Evolutionary conservation across 2,797 vertebrate species (phyloP), one percentile per base, ranked within the genome.

Genomic region (Tapirus indicus): DNA sequence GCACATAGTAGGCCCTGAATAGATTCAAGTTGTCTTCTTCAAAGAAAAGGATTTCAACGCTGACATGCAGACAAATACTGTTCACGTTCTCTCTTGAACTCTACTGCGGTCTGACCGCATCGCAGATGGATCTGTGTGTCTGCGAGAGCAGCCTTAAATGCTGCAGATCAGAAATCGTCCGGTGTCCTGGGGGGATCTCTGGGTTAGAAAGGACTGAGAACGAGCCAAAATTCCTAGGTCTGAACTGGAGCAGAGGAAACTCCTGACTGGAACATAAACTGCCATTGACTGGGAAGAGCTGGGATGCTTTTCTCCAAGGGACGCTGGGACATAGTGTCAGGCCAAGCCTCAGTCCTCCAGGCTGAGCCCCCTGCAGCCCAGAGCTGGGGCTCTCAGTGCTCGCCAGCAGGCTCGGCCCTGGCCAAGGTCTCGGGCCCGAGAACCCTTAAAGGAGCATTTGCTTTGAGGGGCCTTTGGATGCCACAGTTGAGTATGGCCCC

Each of bases 221-320:
- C 18, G 56, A 85, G 38, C 58, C 88, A 49, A 84, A 83, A 80
- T 91, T 69, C 23, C 41, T 93, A 95, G 52, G 49, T 95, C 93
- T 72, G 58, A 92, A 87, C 21, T 83, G 58, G 78, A 93, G 35
- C 58, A 62, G 77, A 93, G 60, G 7, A 86, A 85, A 78, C 9
- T 64, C 32, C 47, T 71, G 56, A 49, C 35, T 56, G 38, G 71
- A 89, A 60, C 17, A 87, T 56, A 68, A 93, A 54, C 29, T 80
- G 32, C 25, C 38, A n/a, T 84, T 62, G 95, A 87, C 52, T 72
- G 82, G 68, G 79, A 95, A 96, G 47, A 94, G 6, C 64, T 75
- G 23, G 41, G 58, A 82, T 25, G 12, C 47, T 52, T 82, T 94
- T 80, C 71, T 91, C 23, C 21, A 56, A 90, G 25, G 27, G 41